Evolutionary conservation across 2,113 vertebrate species (phyloP), one percentile per base, ranked within the genome.

Genomic region (Silurus meridionalis): DNA sequence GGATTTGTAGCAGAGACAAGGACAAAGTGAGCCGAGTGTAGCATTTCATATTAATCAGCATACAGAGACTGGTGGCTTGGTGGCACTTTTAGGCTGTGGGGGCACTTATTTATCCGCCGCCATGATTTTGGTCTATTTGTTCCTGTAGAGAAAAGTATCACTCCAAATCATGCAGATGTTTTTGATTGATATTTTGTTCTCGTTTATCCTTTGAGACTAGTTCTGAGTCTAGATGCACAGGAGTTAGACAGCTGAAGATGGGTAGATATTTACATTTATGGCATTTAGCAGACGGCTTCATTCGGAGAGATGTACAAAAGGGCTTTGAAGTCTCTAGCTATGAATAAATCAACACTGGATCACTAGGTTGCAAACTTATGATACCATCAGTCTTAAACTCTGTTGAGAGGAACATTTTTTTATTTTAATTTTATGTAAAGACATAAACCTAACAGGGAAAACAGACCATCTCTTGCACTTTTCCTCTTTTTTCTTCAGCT

Each of bases 11-110:
- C 78, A 80, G 57, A 19, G 15, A 60, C 55, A 80, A 60, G 55
- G 57, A 60, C 78, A 80, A 60, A 80, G 46, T 80, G 78, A 80
- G 8, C 37, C 10, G 55, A 80, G 77, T 80, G 77, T 80, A 55
- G 7, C 55, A 60, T 60, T 60, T 80, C 77, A 80, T 60, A 60
- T 60, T 80, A 80, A 80, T 58, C 53, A 37, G 15, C 21, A 46
- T 25, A 77, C 52, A 1, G 10, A 1, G 74, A 25, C 52, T 6
- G 78, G 55, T 79, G 25, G 28, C 78, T 60, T 28, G 6, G n/a
- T 15, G 11, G 14, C 23, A 60, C 28, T 19, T 15, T 37, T 60
- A 58, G 19, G 8, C n/a, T n/a, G 10, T 25, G 74, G 37, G 50
- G 23, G 46, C 50, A 55, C 28, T 79, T 79, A 79, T 79, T 79